These are phyloP conservation scores for Gortyna flavago DNA, from an alignment of 2,888 invertebrate species.

Conservation along the genomic window DNA sequence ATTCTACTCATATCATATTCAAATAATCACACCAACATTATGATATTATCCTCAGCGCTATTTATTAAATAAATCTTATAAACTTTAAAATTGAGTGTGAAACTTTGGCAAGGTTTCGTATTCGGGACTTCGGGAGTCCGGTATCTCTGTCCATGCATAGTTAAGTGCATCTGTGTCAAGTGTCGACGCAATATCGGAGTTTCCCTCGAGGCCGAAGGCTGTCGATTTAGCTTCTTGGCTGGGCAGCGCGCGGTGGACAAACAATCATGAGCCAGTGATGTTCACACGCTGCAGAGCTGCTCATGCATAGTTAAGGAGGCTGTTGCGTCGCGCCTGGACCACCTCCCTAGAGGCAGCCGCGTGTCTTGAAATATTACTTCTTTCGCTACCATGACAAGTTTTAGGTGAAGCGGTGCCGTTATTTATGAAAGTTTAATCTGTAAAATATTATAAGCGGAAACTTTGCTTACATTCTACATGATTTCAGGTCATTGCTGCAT, in stretches of 20 bases:
- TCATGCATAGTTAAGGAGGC: constrained; percentile 82
- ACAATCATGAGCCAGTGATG: constrained; percentile 70
- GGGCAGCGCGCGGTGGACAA: constrained; percentile 66
- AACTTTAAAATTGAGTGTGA: constrained; percentile 80
- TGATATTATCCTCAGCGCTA: background rate
- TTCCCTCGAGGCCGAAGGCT: constrained; percentile 75
- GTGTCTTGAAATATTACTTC: constrained; percentile 81
- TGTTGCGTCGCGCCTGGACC: constrained; percentile 73
- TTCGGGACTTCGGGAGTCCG: constrained; percentile 79
- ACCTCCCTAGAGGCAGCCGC: constrained; percentile 71
- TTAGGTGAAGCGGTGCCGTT: constrained; percentile 61
- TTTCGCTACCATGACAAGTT: constrained; percentile 76
- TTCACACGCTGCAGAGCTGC: constrained; percentile 70
- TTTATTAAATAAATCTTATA: constrained; percentile 49
- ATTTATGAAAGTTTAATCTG: constrained; percentile 53
- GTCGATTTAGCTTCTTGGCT: constrained; percentile 82
- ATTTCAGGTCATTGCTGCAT: constrained; percentile 1
- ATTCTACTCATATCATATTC: background rate
- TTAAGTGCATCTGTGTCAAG: constrained; percentile 87
- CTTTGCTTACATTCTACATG: constrained; percentile 20
- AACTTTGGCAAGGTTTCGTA: constrained; percentile 80
- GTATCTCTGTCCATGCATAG: constrained; percentile 88
- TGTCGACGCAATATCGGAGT: constrained; percentile 85
- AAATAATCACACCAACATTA: background rate
- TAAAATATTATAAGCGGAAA: constrained; percentile 40